phyloP scores from a whole-genome alignment of 2,797 vertebrate genomes.

The Botia almorhae region DNA sequence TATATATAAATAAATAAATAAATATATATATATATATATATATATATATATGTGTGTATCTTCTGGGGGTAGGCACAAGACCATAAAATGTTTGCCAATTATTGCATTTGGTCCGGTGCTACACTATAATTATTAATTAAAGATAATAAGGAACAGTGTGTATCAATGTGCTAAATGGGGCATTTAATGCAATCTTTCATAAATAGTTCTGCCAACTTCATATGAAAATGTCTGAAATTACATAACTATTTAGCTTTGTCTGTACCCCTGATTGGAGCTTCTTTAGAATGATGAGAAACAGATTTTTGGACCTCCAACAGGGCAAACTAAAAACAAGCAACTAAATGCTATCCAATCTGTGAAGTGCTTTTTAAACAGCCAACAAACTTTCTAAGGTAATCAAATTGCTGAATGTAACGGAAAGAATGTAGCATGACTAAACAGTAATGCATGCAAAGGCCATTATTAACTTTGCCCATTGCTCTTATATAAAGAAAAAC shows the following conservation, averaged over 20 bases:
- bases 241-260: background rate
- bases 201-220: background rate
- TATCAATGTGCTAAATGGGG: background rate
- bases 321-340: background rate
- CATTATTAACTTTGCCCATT: conserved; percentile 22
- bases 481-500: background rate
- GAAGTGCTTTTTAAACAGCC: conserved; percentile 1
- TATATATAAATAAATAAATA: too few relatives aligned
- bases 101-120: too few relatives aligned
- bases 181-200: background rate
- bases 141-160: background rate
- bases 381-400: conserved; percentile 29
- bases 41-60: too few relatives aligned
- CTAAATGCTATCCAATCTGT: conserved; percentile 12
- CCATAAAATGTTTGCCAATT: too few relatives aligned
- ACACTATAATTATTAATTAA: too few relatives aligned
- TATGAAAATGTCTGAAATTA: background rate
- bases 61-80: too few relatives aligned
- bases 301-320: background rate
- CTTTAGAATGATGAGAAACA: background rate
- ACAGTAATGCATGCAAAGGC: conserved; percentile 25
- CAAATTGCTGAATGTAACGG: conserved; percentile 23
- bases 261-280: background rate
- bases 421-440: conserved; percentile 42
- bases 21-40: too few relatives aligned